Evolutionary conservation across 2,113 vertebrate species (phyloP).

Genomic region (Mystacornis crossleyi): DNA sequence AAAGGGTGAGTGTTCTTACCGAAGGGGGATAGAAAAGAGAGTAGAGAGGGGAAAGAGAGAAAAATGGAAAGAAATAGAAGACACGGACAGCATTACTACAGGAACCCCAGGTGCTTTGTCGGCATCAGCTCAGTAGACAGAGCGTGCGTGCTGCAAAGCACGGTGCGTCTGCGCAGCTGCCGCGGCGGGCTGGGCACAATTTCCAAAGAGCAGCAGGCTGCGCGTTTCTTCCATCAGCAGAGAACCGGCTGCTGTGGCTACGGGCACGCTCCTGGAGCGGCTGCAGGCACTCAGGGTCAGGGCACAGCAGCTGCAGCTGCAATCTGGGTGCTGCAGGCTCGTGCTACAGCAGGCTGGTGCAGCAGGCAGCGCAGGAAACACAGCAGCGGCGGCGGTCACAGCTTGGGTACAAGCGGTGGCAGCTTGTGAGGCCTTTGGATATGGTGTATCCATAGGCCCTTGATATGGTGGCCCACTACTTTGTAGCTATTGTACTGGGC

Average conservation of each 20-base stretch:
- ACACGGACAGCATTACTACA: neutral
- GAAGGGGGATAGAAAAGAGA: neutral
- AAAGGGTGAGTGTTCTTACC: neutral
- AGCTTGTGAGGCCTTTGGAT: no score
- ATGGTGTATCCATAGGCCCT: no score
- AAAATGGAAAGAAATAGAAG: neutral
- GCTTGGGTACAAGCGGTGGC: no score
- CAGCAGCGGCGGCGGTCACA: no score
- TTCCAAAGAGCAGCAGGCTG: neutral
- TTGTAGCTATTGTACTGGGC: neutral
- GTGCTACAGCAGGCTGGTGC: neutral
- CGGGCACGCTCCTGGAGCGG: neutral
- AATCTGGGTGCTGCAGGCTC: neutral
- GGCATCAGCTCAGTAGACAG: neutral
- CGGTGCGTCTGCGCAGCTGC: neutral
- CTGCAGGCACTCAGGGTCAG: no score
- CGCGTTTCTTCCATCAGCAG: neutral
- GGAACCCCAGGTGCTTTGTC: neutral
- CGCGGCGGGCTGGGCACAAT: neutral
- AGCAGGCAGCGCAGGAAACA: neutral
- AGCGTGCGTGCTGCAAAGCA: neutral
- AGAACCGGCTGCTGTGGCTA: neutral
- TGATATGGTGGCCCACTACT: neutral
- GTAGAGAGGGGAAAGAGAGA: neutral
- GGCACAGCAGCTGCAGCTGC: neutral